phyloP scores from a whole-genome alignment of 2,888 invertebrate species.

The Hyalella azteca region DNA sequence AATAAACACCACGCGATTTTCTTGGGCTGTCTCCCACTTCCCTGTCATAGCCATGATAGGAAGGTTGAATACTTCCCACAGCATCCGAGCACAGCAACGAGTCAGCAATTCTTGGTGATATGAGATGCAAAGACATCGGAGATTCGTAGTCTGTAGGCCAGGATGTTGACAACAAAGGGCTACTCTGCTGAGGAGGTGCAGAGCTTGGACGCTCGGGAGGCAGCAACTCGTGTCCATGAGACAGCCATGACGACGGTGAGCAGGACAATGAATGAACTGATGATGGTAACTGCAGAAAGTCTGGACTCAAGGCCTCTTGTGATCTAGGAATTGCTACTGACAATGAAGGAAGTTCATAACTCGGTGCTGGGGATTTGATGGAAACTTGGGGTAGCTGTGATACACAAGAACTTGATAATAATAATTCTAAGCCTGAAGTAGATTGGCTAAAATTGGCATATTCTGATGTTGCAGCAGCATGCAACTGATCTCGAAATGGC shows the following conservation, averaged over 20 bases:
- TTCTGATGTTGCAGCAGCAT: too few relatives aligned
- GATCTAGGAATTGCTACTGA: not conserved
- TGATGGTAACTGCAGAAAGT: not conserved
- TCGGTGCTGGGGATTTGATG: not conserved
- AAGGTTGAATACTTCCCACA: too few relatives aligned
- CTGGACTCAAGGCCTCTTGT: not conserved
- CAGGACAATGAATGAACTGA: not conserved
- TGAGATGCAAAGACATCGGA: not conserved
- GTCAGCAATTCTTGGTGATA: too few relatives aligned
- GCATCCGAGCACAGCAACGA: too few relatives aligned
- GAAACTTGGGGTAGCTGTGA: not conserved
- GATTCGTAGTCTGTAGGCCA: not conserved
- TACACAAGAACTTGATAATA: not conserved
- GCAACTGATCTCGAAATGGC: too few relatives aligned
- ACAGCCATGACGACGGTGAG: not conserved
- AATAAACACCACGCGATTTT: not conserved
- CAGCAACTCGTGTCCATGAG: not conserved
- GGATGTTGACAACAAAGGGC: not conserved
- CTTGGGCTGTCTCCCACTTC: too few relatives aligned
- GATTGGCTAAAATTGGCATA: too few relatives aligned
- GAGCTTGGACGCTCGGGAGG: constrained; percentile 9
- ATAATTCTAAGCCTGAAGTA: too few relatives aligned
- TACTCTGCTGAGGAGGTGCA: constrained; percentile 15
- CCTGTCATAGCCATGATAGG: too few relatives aligned
- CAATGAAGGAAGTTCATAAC: not conserved